These are phyloP conservation scores for Phaethornis superciliosus DNA, from an alignment of 2,113 vertebrate genomes.

Conservation along the genomic window DNA sequence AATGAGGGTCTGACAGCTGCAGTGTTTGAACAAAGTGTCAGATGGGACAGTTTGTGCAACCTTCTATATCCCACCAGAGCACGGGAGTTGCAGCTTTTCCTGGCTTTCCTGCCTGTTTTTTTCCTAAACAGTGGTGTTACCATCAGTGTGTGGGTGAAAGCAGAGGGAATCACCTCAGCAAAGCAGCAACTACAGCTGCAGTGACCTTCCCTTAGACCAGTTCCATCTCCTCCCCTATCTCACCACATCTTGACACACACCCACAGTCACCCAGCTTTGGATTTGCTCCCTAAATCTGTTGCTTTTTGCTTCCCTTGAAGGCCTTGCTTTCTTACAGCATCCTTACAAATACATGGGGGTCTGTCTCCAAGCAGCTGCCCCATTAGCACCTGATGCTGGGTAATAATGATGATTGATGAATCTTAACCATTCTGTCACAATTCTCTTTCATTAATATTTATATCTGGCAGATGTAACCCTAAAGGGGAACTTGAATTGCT, in stretches of 20 bases:
- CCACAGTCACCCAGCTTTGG: neutral
- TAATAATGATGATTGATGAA: constrained; percentile 62
- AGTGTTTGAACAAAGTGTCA: neutral
- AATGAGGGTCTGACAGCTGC: constrained; percentile 40
- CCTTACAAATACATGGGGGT: neutral
- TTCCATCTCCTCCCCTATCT: neutral
- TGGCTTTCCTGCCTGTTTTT: neutral
- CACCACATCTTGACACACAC: neutral
- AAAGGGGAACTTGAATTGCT: constrained; percentile 13
- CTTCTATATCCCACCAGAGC: neutral
- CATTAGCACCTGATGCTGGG: constrained; percentile 3
- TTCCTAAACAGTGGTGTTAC: neutral
- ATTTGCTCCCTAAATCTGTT: neutral
- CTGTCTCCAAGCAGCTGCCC: constrained; percentile 22
- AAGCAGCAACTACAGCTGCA: rapidly evolving
- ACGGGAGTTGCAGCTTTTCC: constrained; percentile 13
- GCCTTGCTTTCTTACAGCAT: neutral
- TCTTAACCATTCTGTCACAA: constrained; percentile 38
- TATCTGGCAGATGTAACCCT: constrained; percentile 59
- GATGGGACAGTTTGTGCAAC: neutral
- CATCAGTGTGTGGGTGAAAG: rapidly evolving
- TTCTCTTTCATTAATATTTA: constrained; percentile 60
- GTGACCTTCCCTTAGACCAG: neutral
- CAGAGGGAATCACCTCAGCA: neutral
- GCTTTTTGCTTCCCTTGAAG: neutral